These are phyloP conservation scores for Callimorpha dominula DNA, from an alignment of 2,888 invertebrate genomes.

Conservation along the genomic window DNA sequence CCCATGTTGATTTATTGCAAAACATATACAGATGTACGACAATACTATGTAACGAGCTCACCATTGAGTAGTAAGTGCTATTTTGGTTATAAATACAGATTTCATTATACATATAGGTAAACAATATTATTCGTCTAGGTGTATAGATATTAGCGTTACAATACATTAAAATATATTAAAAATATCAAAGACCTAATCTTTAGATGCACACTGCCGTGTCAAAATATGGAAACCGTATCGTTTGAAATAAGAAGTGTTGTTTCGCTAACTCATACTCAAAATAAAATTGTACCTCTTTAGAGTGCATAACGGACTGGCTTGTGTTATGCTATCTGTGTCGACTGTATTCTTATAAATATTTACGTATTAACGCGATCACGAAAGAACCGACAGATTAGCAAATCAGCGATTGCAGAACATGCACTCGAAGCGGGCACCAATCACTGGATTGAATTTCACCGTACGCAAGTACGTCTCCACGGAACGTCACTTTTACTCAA, in stretches of 20 bases:
- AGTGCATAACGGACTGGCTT: no score
- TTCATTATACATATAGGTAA: neutral
- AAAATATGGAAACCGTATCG: neutral
- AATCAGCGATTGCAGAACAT: no score
- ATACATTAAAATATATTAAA: neutral
- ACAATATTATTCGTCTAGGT: neutral
- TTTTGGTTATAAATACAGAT: neutral
- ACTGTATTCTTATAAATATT: no score
- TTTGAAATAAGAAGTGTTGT: neutral
- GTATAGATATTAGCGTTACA: neutral
- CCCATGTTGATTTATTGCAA: neutral
- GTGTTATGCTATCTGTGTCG: no score
- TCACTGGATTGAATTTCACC: no score
- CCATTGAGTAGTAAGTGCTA: slow-evolving; percentile 1
- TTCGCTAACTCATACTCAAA: no score
- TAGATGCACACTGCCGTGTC: neutral
- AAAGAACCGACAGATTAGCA: no score
- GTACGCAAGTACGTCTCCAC: no score
- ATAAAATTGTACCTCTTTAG: no score
- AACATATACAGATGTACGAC: neutral
- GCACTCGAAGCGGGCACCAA: no score
- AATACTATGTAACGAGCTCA: neutral
- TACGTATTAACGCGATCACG: no score
- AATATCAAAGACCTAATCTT: neutral
- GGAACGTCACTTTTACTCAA: no score